Percentiles rank a stretch among this genome's conserved stretches.
phyloP scores from a whole-genome alignment of 2,113 vertebrate genomes.

The Cygnus buccinator region DNA sequence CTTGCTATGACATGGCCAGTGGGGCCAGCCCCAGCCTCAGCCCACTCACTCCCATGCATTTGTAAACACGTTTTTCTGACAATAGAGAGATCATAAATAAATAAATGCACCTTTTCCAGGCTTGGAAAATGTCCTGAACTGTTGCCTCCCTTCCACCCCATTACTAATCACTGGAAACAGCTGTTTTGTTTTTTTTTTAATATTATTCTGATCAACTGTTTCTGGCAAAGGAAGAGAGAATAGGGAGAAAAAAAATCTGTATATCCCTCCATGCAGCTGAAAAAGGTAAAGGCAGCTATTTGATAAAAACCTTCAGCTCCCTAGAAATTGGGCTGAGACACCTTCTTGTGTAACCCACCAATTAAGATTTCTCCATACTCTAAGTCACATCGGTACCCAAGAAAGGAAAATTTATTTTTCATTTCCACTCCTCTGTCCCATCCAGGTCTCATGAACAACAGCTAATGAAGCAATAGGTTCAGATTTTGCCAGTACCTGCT shows the following conservation, averaged over 20 bases:
- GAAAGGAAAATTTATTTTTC: background rate
- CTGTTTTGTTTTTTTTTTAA: background rate
- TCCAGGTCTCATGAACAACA: background rate
- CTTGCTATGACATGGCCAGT: background rate
- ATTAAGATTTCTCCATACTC: background rate
- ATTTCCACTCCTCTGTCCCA: background rate
- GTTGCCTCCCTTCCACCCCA: background rate
- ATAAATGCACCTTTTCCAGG: background rate
- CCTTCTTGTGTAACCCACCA: background rate
- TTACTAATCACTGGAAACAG: slow-evolving; percentile 27
- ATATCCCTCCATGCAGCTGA: background rate
- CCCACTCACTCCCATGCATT: background rate
- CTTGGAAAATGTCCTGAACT: background rate
- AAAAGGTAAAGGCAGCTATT: background rate
- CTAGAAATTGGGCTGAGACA: background rate
- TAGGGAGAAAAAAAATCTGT: background rate
- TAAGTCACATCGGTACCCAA: background rate
- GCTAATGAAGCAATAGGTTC: background rate
- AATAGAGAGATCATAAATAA: background rate
- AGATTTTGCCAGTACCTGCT: slow-evolving; percentile 40
- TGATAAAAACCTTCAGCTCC: background rate
- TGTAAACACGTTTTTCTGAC: background rate
- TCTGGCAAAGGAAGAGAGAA: background rate
- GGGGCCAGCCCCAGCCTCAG: background rate
- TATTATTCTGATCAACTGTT: background rate